A percentile compares a stretch with the other conserved stretches of the same genome.
These are phyloP conservation scores for Crioceris asparagi DNA, from an alignment of 2,888 invertebrate species.

Conservation along the genomic window DNA sequence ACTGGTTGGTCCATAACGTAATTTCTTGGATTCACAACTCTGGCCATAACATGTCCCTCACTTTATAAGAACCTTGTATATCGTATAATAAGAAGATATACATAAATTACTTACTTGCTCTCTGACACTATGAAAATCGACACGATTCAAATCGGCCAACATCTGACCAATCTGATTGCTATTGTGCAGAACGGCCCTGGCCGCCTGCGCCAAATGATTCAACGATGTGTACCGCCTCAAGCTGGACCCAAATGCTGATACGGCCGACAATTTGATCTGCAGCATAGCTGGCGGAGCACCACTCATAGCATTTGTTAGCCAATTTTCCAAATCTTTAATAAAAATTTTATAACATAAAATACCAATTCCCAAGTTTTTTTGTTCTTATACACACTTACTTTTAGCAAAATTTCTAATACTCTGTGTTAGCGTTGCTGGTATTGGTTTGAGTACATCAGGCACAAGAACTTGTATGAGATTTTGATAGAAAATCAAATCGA, in stretches of 20 bases:
- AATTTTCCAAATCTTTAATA: slow-evolving; percentile 63
- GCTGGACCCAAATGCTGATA: slow-evolving; percentile 89
- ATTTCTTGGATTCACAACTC: no score
- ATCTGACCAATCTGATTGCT: slow-evolving; percentile 92
- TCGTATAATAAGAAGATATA: no score
- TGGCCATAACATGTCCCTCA: no score
- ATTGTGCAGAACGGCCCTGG: slow-evolving; percentile 91
- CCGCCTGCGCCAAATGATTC: slow-evolving; percentile 90
- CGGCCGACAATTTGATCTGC: slow-evolving; percentile 72
- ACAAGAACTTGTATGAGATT: slow-evolving; percentile 91
- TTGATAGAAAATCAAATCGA: slow-evolving; percentile 91
- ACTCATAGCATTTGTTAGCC: slow-evolving; percentile 70
- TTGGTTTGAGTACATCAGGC: slow-evolving; percentile 90
- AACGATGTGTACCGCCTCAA: slow-evolving; percentile 91
- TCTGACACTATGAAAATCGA: slow-evolving; percentile 96
- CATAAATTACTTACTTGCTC: slow-evolving; percentile 80
- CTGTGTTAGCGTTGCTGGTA: slow-evolving; percentile 89
- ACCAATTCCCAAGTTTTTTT: no score
- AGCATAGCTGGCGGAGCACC: slow-evolving; percentile 75
- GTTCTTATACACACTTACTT: slow-evolving; percentile 35
- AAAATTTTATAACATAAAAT: slow-evolving; percentile 1
- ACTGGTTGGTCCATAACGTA: no score
- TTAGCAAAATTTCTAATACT: slow-evolving; percentile 88
- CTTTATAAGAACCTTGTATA: no score
- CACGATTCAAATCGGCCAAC: slow-evolving; percentile 91